A percentile compares a stretch with the other conserved stretches of the same genome.
Conservation (phyloP, 2,113 vertebrate genomes). For the Hystrix cristata region DNA sequence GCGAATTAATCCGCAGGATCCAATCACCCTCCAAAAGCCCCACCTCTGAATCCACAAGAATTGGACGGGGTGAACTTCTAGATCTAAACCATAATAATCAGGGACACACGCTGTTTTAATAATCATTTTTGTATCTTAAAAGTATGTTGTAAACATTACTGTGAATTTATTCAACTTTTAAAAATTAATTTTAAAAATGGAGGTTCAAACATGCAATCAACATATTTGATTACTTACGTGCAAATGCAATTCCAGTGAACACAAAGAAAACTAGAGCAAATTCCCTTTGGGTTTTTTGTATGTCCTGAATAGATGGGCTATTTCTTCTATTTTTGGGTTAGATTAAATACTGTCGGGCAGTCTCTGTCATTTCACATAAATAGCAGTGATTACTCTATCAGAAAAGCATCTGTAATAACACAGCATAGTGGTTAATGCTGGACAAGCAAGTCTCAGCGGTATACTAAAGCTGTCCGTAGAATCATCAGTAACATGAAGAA, state of each 20-base stretch:
- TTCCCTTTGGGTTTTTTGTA: slow-evolving; percentile 35
- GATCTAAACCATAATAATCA: not conserved
- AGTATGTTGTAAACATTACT: not conserved
- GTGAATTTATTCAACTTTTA: not conserved
- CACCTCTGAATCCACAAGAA: not conserved
- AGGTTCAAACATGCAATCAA: not conserved
- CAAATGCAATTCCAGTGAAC: not conserved
- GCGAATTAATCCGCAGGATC: not conserved
- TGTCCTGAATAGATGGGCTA: not conserved
- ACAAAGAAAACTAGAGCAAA: not conserved
- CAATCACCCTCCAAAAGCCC: not conserved
- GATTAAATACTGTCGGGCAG: slow-evolving; percentile 66
- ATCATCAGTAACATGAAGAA: slow-evolving; percentile 16
- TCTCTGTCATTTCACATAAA: slow-evolving; percentile 67
- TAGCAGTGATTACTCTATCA: slow-evolving; percentile 59
- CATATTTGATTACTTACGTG: not conserved
- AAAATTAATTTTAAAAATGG: slow-evolving; percentile 11
- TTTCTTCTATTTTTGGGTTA: slow-evolving; percentile 58
- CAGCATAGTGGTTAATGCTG: slow-evolving; percentile 2
- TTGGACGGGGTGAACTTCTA: not conserved
- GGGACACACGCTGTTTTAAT: not conserved
- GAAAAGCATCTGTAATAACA: slow-evolving; percentile 60
- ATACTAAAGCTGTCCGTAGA: not conserved
- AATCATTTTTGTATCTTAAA: slow-evolving; percentile 19
- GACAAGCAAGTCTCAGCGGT: slow-evolving; percentile 65